Base-by-base conservation (phyloP, 2,888 invertebrate genomes). In the Ethmia dodecea region DNA sequence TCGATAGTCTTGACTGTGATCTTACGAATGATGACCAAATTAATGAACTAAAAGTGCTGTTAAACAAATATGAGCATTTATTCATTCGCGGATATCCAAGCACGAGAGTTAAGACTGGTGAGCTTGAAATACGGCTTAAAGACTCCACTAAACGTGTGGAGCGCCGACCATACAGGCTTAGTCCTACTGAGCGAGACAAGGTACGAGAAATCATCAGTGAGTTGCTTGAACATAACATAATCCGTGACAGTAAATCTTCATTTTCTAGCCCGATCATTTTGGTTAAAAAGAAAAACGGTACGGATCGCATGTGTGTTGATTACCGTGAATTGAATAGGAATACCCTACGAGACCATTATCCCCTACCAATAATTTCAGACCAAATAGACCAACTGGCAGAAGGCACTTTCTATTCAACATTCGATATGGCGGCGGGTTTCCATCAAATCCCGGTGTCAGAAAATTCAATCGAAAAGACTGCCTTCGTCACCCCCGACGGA, bases 181-280 rank as follows among this genome's bases (percentile, higher is more conserved):
- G 48, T 12, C 52, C 51, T 0, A 14, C 52, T 1, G 61, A 60
- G 40, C 41, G 52, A 0, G 52, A 55, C 32, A 56, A 50, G 14
- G 59, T 62, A 0, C 38, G 36, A 0, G 30, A 18, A 0, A 64
- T 58, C 2, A 27, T 60, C 0, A 30, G 37, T 0, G 56, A 60
- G 1, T 34, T 65, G 15, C 26, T 56, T 0, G 45, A 56, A 0
- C 32, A 57, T 9, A 40, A 50, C 1, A 61, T 65, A 8, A 44
- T 63, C 3, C 43, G 52, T 0, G 55, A 55, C 38, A 59, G 57
- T 14, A 45, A 41, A 6, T 60, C 60, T 1, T 45, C 52, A 1
- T 63, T 37, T 28, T 51, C 60, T 0, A 65, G 64, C 18, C 62
- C 60, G 3, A 42, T 52, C 5, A 33, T 53, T n/a, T 27, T 50